Evolutionary conservation across 2,113 vertebrate species (phyloP), one percentile per base, ranked within the genome.

Genomic region (Entelurus aequoreus): DNA sequence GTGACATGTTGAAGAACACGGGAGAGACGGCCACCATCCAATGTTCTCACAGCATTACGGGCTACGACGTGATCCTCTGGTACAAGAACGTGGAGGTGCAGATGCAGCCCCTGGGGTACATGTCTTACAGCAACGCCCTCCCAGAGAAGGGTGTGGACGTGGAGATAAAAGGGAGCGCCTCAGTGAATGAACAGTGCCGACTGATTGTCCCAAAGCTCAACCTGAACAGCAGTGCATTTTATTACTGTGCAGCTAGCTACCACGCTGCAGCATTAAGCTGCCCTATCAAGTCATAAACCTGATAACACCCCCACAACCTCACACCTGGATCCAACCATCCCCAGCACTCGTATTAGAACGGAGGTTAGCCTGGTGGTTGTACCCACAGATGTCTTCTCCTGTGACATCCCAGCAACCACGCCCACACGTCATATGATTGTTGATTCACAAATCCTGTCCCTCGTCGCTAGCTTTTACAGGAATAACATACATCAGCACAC

Each of bases 31-130:
- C 47, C 4, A 10, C 0, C 16, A 60, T 86, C 8, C 28, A 28
- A 28, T 28, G 28, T 28, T 28, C 28, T 28, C 28, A 28, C 28
- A 28, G 28, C 28, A 4, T 28, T 28, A 0, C 1, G 28, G 28
- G 28, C 28, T 28, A 28, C 28, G 2, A 28, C 28, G 1, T 2
- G 28, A 28, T 28, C 1, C 28, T 28, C 28, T 28, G 28, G 28
- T 28, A 28, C 28, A 28, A 28, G 15, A 64, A 72, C 15, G 15
- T 2, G 0, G 19, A 54, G 11, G 12, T 0, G 15, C 4, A 58
- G 11, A 13, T 84, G 0, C 15, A 74, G 13, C 48, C 72, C 13
- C 54, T 83, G 6, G 81, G 81, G 46, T 58, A 62, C 64, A 44
- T 66, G 47, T n/a, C 0, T 28, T 28, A 28, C 11, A 0, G 0